These are phyloP conservation scores for Epinotia bilunana DNA, from an alignment of 2,888 invertebrate species.

Conservation along the genomic window DNA sequence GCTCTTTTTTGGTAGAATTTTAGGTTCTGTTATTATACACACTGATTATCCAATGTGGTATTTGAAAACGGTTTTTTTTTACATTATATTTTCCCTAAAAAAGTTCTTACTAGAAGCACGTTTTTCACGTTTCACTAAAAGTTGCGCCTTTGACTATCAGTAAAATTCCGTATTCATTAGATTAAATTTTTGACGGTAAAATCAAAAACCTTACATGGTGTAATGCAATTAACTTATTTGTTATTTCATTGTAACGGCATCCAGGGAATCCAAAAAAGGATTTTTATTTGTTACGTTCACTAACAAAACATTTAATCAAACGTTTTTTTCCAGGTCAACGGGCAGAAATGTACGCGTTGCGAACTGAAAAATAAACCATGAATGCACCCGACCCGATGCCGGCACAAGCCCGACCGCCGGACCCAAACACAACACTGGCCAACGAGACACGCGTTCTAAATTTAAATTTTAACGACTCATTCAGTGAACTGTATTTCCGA, in stretches of 20 bases:
- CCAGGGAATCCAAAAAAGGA: neutral
- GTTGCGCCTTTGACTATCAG: no score
- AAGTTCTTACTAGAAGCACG: no score
- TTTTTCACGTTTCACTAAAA: no score
- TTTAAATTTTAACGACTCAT: constrained; percentile 63
- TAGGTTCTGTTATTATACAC: no score
- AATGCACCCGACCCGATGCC: neutral
- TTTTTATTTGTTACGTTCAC: no score
- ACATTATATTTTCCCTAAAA: no score
- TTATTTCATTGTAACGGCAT: neutral
- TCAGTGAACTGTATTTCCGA: constrained; percentile 58
- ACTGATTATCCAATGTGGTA: no score
- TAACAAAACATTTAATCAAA: constrained; percentile 6
- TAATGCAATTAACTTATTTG: no score
- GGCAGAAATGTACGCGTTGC: constrained; percentile 9
- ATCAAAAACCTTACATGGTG: neutral
- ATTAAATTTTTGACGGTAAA: neutral
- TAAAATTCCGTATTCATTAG: no score
- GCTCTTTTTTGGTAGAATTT: no score
- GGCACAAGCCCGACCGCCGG: constrained; percentile 51
- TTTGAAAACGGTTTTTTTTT: no score
- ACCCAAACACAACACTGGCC: constrained; percentile 50
- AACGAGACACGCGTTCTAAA: constrained; percentile 52
- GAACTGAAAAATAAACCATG: constrained; percentile 22
- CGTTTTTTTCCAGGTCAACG: constrained; percentile 38